Base-by-base conservation (phyloP, 2,797 vertebrate genomes). In the Phaenicophaeus curvirostris region DNA sequence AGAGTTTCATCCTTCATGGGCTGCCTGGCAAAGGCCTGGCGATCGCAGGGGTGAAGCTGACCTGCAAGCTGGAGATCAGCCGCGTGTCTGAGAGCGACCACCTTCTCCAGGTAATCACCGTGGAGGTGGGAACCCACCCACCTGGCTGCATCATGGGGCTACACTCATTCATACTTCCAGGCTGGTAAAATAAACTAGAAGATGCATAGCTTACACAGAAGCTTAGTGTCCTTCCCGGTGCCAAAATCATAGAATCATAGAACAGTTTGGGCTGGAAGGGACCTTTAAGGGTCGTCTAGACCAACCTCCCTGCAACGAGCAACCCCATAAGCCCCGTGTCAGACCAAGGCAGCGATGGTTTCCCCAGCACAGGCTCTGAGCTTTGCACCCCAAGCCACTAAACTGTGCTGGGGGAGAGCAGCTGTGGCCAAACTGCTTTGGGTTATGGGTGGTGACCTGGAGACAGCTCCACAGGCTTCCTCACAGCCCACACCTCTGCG, bases 71-170 rank as follows among this genome's bases (percentile, higher is more conserved):
- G 77, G 95, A 97, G 73, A 96, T 98, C 91, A 95, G 92, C 50
- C 75, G 27, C 4, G 50, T 93, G 59, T 92, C 94, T 39, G 74
- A 42, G 53, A 95, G 37, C 0, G 53, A 87, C 6, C 96, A 96
- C 80, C 61, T 95, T 30, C 89, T 98, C 41, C 96, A 97, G 97
- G 97, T 98, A 97, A 61, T 46, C n/a, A 10, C 16, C 4, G 3
- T 0, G 21, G 62, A 15, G 5, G 2, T 3, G 31, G 54, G 8
- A 53, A 41, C 48, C 42, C 51, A 51, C 42, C 18, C 19, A 7
- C 3, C 6, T 1, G 0, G 24, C n/a, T 4, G 5, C 19, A 3
- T 5, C 17, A 33, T 1, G 1, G 2, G 2, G 9, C 25, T 61
- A 25, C 11, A 21, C 31, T 15, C 3, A 3, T 23, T 50, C 1